Base-by-base conservation (phyloP, 1,140 invertebrate genomes). In the Leptinotarsa texana region DNA sequence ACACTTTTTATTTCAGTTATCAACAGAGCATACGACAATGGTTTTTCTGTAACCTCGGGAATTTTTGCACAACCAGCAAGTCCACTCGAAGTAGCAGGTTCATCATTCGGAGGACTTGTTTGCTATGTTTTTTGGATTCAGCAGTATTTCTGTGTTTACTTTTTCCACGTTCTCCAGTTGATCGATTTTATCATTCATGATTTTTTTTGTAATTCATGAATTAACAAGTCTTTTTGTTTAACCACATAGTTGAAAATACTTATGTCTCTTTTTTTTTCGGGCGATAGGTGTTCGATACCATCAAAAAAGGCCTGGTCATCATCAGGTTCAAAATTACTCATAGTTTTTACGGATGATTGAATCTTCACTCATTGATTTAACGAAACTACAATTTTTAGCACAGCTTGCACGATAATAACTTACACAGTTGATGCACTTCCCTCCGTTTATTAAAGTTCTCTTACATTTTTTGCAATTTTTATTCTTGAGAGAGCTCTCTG, bases 241-340 rank as follows among this genome's bases (percentile, higher is more conserved):
- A 65, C 63, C 3, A 65, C 21, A 21, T 65, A 65, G 63, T 13
- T 65, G 63, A 65, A 22, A 65, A 65, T 65, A 65, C 63, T 24
- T 22, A 65, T 65, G 21, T 65, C 18, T 65, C 22, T 1, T 18
- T 65, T 24, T 65, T 65, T 65, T 65, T 65, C 21, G 63, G 63
- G 8, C 63, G 21, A 65, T 65, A 65, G 63, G 13, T 65, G 63
- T 65, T 21, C 21, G 63, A 65, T 65, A 27, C 1, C 63, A 65
- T 65, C 63, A 65, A 65, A 65, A 65, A 65, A 65, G 63, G 63
- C 63, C 63, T 65, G 63, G 13, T 24, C 63, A 65, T 65, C 24
- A 65, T 65, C 63, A 65, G 21, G 3, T 65, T 65, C 63, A 15
- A 27, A 65, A 65, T 65, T n/a, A 65, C 21, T 65, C 63, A 65